phyloP scores from a whole-genome alignment of 2,888 invertebrate genomes.

The Ferdinandea cuprea region DNA sequence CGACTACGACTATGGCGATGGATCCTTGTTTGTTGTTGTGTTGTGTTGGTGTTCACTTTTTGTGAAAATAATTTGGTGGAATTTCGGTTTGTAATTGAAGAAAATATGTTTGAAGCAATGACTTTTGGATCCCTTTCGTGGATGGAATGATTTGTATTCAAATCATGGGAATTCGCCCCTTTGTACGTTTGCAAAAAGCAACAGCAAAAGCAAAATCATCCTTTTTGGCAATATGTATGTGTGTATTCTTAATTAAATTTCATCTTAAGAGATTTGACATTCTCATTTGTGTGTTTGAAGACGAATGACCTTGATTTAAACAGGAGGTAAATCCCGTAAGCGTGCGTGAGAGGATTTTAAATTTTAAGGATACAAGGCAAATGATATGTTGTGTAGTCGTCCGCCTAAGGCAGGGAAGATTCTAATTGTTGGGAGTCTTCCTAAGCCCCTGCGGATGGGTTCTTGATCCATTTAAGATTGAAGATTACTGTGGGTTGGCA shows the following conservation, averaged over 20 bases:
- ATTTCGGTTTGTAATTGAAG: conserved; percentile 67
- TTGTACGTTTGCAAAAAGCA: conserved; percentile 13
- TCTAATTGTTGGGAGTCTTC: not conserved
- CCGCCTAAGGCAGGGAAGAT: not conserved
- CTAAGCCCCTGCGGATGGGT: too few species aligned
- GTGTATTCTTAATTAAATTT: conserved; percentile 59
- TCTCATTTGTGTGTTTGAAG: conserved; percentile 25
- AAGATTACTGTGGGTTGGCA: too few species aligned
- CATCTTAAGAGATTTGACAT: conserved; percentile 47
- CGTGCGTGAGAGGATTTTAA: not conserved
- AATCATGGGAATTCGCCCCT: conserved; percentile 49
- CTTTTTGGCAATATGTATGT: conserved; percentile 7
- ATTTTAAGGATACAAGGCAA: not conserved
- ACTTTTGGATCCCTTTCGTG: conserved; percentile 55
- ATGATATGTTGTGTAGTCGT: not conserved
- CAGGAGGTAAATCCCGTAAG: not conserved
- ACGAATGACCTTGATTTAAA: conserved; percentile 2
- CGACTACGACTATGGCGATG: too few species aligned
- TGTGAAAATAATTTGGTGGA: conserved; percentile 39
- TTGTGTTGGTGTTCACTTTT: conserved; percentile 3
- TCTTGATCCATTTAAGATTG: too few species aligned
- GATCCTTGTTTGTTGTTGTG: conserved; percentile 36
- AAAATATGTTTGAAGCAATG: conserved; percentile 62
- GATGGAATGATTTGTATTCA: conserved; percentile 64
- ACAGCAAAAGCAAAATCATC: too few species aligned